Evolutionary conservation across 1,140 invertebrate species (phyloP), one percentile per base, ranked within the genome.

Genomic region (Drosophila bocki): DNA sequence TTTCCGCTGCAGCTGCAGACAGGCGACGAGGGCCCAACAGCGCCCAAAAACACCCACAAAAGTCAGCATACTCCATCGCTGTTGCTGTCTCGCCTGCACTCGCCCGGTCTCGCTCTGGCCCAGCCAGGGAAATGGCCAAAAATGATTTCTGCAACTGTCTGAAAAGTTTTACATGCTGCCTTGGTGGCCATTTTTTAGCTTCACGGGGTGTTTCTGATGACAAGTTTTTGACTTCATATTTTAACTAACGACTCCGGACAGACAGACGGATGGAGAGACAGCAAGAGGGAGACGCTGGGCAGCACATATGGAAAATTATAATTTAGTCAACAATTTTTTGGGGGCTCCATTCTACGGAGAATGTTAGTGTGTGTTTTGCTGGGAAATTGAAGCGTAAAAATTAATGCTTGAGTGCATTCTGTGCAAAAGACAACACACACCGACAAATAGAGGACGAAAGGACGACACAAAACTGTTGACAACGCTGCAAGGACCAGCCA

Each of bases 141-240:
- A 87, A 87, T 87, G 83, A 87, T 87, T 87, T 82, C 76, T 80
- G 74, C 80, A 91, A 91, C 79, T 91, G 86, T 90, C 86, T 85
- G 85, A 71, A 91, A 91, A 88, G 85, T 88, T 90, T 80, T 75
- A 62, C 74, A 82, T 68, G 74, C 74, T 68, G 76, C 81, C 67
- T 86, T 69, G 74, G 68, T 59, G 63, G 77, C 71, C 76, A 82
- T 83, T 83, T 83, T 82, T 78, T 69, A 65, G 80, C 69, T 45
- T 51, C 59, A 48, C 71, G 72, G 65, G 74, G 64, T 75, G 44
- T 62, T 78, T 78, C 50, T 82, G 80, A 64, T 80, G 82, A 78
- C 82, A 84, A 78, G 64, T 81, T 82, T 72, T 69, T 71, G 64
- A 71, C 67, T 80, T 82, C 80, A 87, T 77, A 87, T 87, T 87